These are phyloP conservation scores for Ptilodon capucinus DNA, from an alignment of 2,888 invertebrate genomes.

Conservation along the genomic window DNA sequence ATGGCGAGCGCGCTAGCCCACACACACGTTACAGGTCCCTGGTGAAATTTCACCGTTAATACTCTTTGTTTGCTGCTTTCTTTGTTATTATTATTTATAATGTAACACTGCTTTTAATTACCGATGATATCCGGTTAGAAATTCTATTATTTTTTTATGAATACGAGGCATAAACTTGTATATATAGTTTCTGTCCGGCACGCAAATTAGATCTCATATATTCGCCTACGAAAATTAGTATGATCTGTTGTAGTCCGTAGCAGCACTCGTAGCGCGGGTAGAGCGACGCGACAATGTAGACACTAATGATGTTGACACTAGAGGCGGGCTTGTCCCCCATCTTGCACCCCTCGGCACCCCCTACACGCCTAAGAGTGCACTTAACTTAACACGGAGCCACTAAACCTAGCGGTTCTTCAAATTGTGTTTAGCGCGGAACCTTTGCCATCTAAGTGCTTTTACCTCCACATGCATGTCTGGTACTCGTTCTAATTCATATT, in stretches of 20 bases:
- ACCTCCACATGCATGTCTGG: background rate
- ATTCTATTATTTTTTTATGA: background rate
- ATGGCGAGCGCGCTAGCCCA: background rate
- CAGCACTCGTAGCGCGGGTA: slow-evolving; percentile 55
- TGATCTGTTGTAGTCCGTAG: slow-evolving; percentile 40
- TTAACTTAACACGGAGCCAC: slow-evolving; percentile 43
- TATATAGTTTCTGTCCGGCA: background rate
- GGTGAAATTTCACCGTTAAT: background rate
- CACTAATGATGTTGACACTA: slow-evolving; percentile 80
- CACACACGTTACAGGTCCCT: too few species aligned
- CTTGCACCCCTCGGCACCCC: slow-evolving; percentile 25
- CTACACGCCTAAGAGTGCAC: slow-evolving; percentile 47
- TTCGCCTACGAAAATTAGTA: slow-evolving; percentile 37
- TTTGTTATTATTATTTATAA: background rate
- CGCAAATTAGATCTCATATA: slow-evolving; percentile 6
- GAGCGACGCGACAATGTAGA: slow-evolving; percentile 55
- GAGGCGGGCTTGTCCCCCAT: slow-evolving; percentile 49
- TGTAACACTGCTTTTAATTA: background rate
- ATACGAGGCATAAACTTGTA: background rate
- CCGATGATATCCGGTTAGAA: background rate
- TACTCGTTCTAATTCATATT: background rate
- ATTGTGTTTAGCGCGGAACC: slow-evolving; percentile 43
- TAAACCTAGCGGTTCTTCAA: slow-evolving; percentile 51
- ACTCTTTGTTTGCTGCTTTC: background rate
- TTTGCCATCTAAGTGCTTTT: slow-evolving; percentile 7